Conservation (phyloP, 2,888 invertebrate species). For the Petrolisthes cinctipes region DNA sequence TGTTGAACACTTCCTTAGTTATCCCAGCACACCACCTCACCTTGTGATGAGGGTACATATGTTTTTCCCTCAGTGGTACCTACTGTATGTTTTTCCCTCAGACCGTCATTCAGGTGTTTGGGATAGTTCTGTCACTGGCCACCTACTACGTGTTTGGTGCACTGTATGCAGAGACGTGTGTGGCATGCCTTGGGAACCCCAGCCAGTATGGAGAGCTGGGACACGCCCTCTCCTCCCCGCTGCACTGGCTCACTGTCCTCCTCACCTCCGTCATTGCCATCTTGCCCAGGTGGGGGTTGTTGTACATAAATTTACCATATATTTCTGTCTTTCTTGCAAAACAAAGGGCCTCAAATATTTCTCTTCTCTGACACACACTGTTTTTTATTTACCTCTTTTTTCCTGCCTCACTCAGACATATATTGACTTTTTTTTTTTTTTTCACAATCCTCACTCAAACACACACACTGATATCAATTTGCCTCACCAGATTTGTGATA, state of each 20-base stretch:
- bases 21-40: background rate
- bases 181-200: slow-evolving; percentile 44
- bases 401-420: too few species aligned
- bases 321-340: too few species aligned
- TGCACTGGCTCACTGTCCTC: slow-evolving; percentile 86
- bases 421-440: too few species aligned
- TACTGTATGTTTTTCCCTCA: slow-evolving; percentile 69
- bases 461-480: too few species aligned
- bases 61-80: too few species aligned
- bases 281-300: slow-evolving; percentile 80
- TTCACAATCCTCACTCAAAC: too few species aligned
- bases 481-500: slow-evolving; percentile 19
- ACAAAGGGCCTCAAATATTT: background rate
- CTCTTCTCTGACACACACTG: background rate
- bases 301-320: slow-evolving; percentile 7
- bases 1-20: too few species aligned
- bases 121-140: slow-evolving; percentile 82
- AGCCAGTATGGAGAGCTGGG: slow-evolving; percentile 60
- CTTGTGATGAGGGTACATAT: background rate
- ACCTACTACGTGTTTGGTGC: slow-evolving; percentile 87
- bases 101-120: slow-evolving; percentile 87
- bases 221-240: slow-evolving; percentile 77
- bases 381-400: background rate
- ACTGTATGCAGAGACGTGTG: slow-evolving; percentile 75
- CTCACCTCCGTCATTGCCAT: slow-evolving; percentile 83